Evolutionary conservation across 2,888 invertebrate species (phyloP), one percentile per base, ranked within the genome.

Genomic region (Archips crataeganus): DNA sequence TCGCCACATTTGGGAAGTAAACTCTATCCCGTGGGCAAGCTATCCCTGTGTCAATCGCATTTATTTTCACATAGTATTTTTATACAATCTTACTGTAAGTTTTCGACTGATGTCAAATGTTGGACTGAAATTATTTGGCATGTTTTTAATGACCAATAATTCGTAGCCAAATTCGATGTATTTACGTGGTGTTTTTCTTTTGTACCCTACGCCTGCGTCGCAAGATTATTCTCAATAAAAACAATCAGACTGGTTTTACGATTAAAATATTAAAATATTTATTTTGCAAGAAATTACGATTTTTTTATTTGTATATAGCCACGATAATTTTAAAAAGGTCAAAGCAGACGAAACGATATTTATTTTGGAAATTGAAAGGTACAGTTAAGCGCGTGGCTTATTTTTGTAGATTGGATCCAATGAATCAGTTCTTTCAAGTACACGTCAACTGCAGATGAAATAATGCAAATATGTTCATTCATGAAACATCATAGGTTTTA

Each of bases 1-100:
- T 94, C 45, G 85, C 87, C 0, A 89, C 82, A 68, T 94, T 90
- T 70, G 92, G 92, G 23, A 94, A 94, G 82, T 88, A 87, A 75
- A 49, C 65, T 2, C 1, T 32, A 49, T 36, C 47, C 6, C 13
- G n/a, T 65, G 47, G 10, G 15, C 8, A 9, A 63, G 5, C 23
- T 63, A 9, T 23, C 32, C 10, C 54, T 61, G 54, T 74, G 57
- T 66, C 64, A 59, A 67, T 62, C 68, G 75, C 76, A 76, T 76
- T 76, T 76, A 76, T 71, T 70, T 51, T 74, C 51, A 69, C 60
- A 60, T 64, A 64, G 69, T 69, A 73, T 70, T 70, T 73, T 75
- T 75, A 70, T 66, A 63, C n/a, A 66, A 62, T 57, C 66, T 66
- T 63, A 64, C 42, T 45, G n/a, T 42, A 51, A 36, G 45, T 54